These are phyloP conservation scores for Pseudochirops cupreus DNA, from an alignment of 2,797 vertebrate species.

Conservation along the genomic window DNA sequence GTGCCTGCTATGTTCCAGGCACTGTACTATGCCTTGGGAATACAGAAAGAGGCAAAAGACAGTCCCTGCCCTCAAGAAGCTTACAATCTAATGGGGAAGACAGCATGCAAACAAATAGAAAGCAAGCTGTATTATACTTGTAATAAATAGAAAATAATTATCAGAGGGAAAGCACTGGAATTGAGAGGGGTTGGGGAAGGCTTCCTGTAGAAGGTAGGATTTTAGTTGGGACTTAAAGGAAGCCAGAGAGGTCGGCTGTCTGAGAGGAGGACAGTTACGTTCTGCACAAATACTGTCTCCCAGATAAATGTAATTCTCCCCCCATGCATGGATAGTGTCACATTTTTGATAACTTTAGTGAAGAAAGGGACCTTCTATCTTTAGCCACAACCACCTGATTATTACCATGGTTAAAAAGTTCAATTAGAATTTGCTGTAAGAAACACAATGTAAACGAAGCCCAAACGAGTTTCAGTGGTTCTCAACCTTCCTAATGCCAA, in stretches of 20 bases:
- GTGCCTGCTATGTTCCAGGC: background rate
- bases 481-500: too few relatives aligned
- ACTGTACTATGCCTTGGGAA: background rate
- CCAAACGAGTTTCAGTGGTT: background rate
- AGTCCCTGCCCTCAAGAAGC: background rate
- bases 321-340: background rate
- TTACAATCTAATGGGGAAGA: background rate
- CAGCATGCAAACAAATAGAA: background rate
- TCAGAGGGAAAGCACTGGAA: background rate
- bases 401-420: conserved; percentile 2
- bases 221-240: background rate
- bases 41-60: background rate
- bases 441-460: conserved; percentile 43
- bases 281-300: background rate
- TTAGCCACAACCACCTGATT: conserved; percentile 3
- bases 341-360: conserved; percentile 28
- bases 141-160: background rate
- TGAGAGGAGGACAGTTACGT: background rate
- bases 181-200: background rate
- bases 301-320: background rate
- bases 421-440: conserved; percentile 56
- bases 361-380: conserved; percentile 41
- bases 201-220: background rate
- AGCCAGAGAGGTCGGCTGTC: background rate
- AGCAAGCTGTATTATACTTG: background rate